phyloP scores from a whole-genome alignment of 2,888 invertebrate species.

The Lepidocyrtinus sp. region DNA sequence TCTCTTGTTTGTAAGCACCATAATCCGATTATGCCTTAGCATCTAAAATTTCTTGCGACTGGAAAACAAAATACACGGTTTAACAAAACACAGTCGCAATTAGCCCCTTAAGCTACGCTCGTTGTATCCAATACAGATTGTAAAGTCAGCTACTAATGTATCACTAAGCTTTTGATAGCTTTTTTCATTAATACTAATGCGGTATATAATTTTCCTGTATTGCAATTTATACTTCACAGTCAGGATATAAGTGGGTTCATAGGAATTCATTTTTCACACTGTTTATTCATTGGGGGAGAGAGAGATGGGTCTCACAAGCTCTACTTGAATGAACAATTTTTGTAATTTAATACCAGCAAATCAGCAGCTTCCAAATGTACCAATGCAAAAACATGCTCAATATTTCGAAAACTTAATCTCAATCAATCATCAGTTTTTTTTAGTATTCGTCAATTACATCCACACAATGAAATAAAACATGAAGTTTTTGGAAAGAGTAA shows the following conservation, averaged over 20 bases:
- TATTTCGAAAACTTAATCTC: conserved; percentile 20
- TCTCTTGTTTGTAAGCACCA: too few relatives aligned
- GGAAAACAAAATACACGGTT: too few relatives aligned
- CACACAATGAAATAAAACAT: neutral
- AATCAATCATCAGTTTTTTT: conserved; percentile 29
- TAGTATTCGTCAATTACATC: too few relatives aligned
- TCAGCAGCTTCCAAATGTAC: neutral
- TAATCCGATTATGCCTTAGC: too few relatives aligned
- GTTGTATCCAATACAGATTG: neutral
- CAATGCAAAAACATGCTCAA: neutral
- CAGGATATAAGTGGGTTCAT: conserved; percentile 14
- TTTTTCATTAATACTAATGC: conserved; percentile 51
- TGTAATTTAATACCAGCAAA: conserved; percentile 3
- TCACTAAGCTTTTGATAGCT: conserved; percentile 20
- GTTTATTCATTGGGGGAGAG: conserved; percentile 17
- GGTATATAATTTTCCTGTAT: conserved; percentile 49
- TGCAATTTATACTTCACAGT: conserved; percentile 50
- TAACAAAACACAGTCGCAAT: neutral
- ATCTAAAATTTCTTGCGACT: too few relatives aligned
- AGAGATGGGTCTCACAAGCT: neutral
- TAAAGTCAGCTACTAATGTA: conserved; percentile 32
- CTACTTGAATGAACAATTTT: conserved; percentile 2
- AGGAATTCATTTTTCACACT: neutral
- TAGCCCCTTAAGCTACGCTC: neutral
- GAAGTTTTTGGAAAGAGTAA: neutral